Percentiles rank a stretch among this genome's conserved stretches.
Conservation (phyloP, 2,113 vertebrate genomes). For the Sturnus vulgaris region DNA sequence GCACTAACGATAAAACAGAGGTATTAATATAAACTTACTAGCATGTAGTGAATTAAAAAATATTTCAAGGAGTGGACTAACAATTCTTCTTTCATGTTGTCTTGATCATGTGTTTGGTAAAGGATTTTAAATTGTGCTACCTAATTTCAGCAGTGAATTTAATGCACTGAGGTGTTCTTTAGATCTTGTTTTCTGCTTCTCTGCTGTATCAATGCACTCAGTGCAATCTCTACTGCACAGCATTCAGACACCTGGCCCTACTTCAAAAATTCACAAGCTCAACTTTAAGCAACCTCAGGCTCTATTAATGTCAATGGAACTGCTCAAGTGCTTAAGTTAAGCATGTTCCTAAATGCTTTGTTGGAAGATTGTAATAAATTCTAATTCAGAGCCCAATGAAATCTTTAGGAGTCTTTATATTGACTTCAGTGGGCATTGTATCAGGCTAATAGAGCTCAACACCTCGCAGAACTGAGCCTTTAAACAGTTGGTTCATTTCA, state of each 20-base stretch:
- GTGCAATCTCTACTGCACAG: background rate
- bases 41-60: background rate
- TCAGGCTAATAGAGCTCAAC: conserved; percentile 50
- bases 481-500: conserved; percentile 52
- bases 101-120: background rate
- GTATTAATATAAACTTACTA: background rate
- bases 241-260: background rate
- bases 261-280: conserved; percentile 9
- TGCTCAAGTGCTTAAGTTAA: conserved; percentile 46
- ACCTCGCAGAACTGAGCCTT: conserved; percentile 26
- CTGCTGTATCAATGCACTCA: background rate
- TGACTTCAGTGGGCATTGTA: conserved; percentile 43
- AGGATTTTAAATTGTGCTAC: background rate
- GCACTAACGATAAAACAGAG: background rate
- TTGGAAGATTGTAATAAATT: conserved; percentile 38
- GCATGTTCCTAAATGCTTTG: conserved; percentile 25
- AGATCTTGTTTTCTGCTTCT: background rate
- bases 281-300: conserved; percentile 32
- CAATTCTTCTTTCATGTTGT: background rate
- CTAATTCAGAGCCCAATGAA: conserved; percentile 34
- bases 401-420: conserved; percentile 15
- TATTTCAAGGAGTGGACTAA: background rate
- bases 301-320: background rate
- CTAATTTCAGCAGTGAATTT: background rate
- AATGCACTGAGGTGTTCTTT: background rate